Base-by-base conservation (phyloP, 1,140 invertebrate genomes). In the Danaus melanippus region DNA sequence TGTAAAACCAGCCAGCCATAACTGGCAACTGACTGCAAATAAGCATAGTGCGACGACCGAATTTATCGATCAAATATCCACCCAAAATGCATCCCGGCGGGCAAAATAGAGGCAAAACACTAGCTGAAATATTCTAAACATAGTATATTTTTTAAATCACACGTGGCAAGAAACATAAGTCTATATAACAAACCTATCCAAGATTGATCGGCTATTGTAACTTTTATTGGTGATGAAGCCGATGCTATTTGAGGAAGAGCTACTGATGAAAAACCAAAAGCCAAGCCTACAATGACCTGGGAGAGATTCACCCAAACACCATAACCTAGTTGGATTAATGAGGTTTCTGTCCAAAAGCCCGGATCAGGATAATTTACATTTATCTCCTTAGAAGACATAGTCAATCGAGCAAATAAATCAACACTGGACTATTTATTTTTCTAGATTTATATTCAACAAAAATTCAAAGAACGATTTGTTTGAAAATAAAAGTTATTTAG, bases 51-150 rank as follows among this genome's bases (percentile, higher is more conserved):
- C 70, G 61, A 5, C 92, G 75, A 3, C 92, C 92, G 46, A 87
- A 79, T 61, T 79, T 87, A 60, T 93, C 91, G 45, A 91, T 84
- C 10, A 89, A 60, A 48, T 83, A 88, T 9, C 90, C 87, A 46
- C 82, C 80, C 4, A 88, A 45, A 0, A 90, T 46, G 54, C 88
- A 89, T 0, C 89, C 90, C n/a, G 90, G 53, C 0, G 89, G 88
- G 9, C 83, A 83, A 4, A 86, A 70, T 45, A 90, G 72, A 9
- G 88, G 79, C 10, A 88, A 76, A 8, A 89, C 71, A 64, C 88
- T 88, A 2, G 88, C 90, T 90, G 67, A 53, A 73, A 76, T 53
- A 40, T 39, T 54, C 42, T 46, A 1, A 1, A 42, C 39, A 2
- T 15, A 15, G 2, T 7, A 32, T 32, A 32, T 32, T 7, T 5